Evolutionary conservation across 2,113 vertebrate genomes (phyloP).

Genomic region (Cebidichthys violaceus): DNA sequence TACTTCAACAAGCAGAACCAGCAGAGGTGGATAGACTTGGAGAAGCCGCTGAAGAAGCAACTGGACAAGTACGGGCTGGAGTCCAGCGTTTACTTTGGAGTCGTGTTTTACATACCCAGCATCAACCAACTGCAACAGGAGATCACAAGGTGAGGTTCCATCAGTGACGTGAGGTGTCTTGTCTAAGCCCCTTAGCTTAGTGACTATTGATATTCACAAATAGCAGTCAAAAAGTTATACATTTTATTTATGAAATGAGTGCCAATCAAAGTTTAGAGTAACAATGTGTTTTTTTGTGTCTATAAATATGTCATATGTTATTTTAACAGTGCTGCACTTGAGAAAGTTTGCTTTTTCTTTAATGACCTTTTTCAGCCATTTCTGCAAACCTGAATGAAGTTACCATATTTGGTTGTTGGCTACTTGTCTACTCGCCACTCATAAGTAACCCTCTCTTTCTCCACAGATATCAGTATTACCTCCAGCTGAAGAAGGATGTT

Average conservation of each 20-base stretch:
- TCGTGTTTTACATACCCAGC: slow-evolving; percentile 95
- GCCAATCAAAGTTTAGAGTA: not conserved
- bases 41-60: slow-evolving; percentile 98
- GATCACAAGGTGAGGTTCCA: slow-evolving; percentile 91
- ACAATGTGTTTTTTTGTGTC: not conserved
- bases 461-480: slow-evolving; percentile 98
- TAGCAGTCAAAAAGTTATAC: no score
- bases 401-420: not conserved
- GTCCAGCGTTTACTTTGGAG: slow-evolving; percentile 97
- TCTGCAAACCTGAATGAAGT: not conserved
- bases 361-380: not conserved
- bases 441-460: slow-evolving; percentile 1
- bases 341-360: not conserved
- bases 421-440: not conserved
- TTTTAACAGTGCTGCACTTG: not conserved
- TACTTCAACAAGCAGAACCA: slow-evolving; percentile 98
- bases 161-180: slow-evolving; percentile 1
- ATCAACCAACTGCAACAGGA: slow-evolving; percentile 95
- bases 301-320: not conserved
- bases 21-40: slow-evolving; percentile 96
- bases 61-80: slow-evolving; percentile 96
- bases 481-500: slow-evolving; percentile 97
- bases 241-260: not conserved
- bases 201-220: no score
- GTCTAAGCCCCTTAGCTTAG: not conserved